Base-by-base conservation (phyloP, 2,113 vertebrate genomes). In the Sarotherodon lohbergeri region DNA sequence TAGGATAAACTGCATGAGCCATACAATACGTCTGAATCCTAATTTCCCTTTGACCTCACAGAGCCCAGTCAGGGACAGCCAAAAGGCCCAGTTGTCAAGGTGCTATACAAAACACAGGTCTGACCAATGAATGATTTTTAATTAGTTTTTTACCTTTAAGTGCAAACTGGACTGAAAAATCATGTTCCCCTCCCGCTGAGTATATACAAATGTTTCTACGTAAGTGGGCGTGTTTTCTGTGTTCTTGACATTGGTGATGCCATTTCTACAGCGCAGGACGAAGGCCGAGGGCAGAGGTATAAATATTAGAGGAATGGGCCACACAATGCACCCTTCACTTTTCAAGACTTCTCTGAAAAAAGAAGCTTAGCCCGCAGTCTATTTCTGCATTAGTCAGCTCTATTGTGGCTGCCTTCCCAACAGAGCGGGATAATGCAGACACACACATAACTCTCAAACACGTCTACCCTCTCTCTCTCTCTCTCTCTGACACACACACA, bases 311-410 rank as follows among this genome's bases (percentile, higher is more conserved):
- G 86, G 76, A 85, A 66, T 3, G 4, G 66, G 78, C 63, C 86
- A 78, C 79, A 89, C 81, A 86, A 80, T 34, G 82, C 82, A 17
- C 24, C 81, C 84, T 89, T 90, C 90, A 86, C 86, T 88, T 88
- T 86, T 66, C 63, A 86, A 93, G 91, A 88, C 87, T 80, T 92
- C 84, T 94, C 19, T 86, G 86, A 63, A 79, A 78, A 92, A 94
- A 93, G 85, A 48, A 90, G 93, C 94, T 94, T 93, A 80, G 91
- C 93, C 94, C 93, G 93, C 93, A 94, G 93, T 91, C 89, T 89
- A 80, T 94, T 95, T 94, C 91, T 95, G 94, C 94, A 92, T 94
- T 92, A 95, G 94, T 95, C 94, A 94, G 93, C 94, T 87, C 89
- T 91, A 92, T 92, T 92, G 91, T 92, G 87, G 79, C 88, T 56